Conservation (phyloP, 1,140 invertebrate genomes). For the Papilio glaucus region DNA sequence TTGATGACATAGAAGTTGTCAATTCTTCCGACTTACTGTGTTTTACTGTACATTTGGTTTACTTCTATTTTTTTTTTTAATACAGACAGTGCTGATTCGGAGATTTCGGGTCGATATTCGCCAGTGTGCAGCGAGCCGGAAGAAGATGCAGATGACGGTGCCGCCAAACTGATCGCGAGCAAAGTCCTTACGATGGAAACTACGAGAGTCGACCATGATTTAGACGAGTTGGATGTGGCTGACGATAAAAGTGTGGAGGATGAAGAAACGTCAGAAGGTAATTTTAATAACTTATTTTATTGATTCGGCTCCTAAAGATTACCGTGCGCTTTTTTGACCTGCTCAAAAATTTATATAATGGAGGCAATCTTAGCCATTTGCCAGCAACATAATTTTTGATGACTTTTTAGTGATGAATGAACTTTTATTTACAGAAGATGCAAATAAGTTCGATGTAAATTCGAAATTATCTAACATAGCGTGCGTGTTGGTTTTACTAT, state of each 20-base stretch:
- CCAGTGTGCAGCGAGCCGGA: constrained; percentile 85
- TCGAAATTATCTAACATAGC: constrained; percentile 64
- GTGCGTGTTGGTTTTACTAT: constrained; percentile 70
- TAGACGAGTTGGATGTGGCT: constrained; percentile 76
- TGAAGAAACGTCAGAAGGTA: constrained; percentile 59
- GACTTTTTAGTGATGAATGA: neutral
- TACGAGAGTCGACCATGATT: constrained; percentile 65
- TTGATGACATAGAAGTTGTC: no score
- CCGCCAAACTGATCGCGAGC: constrained; percentile 36
- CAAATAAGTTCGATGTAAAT: constrained; percentile 47
- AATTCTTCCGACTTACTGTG: no score
- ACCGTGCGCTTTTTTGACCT: neutral
- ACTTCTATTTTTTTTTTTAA: constrained; percentile 16
- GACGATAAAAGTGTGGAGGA: constrained; percentile 65
- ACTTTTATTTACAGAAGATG: constrained; percentile 49
- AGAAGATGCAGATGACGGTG: constrained; percentile 56
- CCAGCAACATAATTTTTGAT: neutral
- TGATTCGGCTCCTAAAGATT: no score
- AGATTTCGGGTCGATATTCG: constrained; percentile 80
- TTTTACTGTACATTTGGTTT: neutral
- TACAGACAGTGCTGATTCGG: constrained; percentile 79
- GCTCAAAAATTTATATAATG: neutral
- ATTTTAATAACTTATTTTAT: no score
- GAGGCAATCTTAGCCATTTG: no score
- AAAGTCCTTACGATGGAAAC: constrained; percentile 52